Conservation (phyloP, 2,797 vertebrate genomes). For the Merluccius polli region DNA sequence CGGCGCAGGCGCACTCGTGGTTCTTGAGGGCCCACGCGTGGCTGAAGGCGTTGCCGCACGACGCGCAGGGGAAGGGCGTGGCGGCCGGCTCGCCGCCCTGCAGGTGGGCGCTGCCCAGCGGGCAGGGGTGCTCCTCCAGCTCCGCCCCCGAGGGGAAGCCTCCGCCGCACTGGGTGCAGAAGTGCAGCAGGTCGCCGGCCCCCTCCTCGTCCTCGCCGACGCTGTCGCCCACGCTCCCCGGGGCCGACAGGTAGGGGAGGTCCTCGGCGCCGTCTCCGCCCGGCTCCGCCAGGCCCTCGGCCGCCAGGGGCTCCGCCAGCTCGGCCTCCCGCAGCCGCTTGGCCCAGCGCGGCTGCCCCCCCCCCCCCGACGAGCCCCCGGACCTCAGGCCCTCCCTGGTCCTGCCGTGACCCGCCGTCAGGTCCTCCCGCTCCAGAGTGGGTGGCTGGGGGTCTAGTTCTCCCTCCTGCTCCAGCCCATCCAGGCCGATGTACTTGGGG, state of each 20-base stretch:
- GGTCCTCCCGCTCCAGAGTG: constrained; percentile 58
- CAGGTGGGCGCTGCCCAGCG: constrained; percentile 76
- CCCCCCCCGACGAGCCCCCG: constrained; percentile 37
- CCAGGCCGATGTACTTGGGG: constrained; percentile 76
- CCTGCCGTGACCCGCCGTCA: constrained; percentile 37
- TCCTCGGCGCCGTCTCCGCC: constrained; percentile 63
- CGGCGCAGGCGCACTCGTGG: constrained; percentile 87
- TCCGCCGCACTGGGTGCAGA: constrained; percentile 74
- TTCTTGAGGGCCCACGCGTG: constrained; percentile 91
- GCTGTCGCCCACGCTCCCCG: constrained; percentile 62
- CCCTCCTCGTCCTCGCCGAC: constrained; percentile 61
- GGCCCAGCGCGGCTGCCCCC: constrained; percentile 59
- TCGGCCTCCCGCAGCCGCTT: constrained; percentile 68
- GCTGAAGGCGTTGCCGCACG: constrained; percentile 87
- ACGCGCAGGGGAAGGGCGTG: constrained; percentile 83
- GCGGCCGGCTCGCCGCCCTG: constrained; percentile 82
- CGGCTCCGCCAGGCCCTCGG: constrained; percentile 42
- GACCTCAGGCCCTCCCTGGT: constrained; percentile 50
- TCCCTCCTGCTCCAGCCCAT: constrained; percentile 73
- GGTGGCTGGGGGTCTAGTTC: constrained; percentile 57
- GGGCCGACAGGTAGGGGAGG: constrained; percentile 71
- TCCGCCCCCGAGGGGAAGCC: constrained; percentile 67
- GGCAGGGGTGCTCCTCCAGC: constrained; percentile 74
- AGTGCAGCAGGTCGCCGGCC: constrained; percentile 63
- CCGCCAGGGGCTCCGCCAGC: constrained; percentile 55